Conservation (phyloP, 2,113 vertebrate species). For the Leucosticte australis region DNA sequence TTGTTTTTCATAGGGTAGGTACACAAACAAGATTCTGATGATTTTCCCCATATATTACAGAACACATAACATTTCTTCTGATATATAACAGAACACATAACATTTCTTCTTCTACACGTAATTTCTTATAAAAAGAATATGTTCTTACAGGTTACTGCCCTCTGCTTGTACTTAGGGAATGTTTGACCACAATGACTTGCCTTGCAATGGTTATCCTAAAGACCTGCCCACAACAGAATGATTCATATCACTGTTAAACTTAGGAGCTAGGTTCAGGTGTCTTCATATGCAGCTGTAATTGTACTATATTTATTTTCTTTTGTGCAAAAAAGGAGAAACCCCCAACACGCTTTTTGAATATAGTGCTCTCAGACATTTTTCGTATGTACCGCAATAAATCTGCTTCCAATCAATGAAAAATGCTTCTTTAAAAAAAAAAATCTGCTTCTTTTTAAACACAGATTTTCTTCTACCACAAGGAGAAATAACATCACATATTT, state of each 20-base stretch:
- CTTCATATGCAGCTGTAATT: background rate
- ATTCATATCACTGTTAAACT: background rate
- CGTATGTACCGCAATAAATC: fast-evolving
- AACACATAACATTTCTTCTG: background rate
- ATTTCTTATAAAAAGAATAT: background rate
- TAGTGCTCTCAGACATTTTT: background rate
- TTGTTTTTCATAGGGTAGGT: background rate
- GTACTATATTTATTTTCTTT: background rate
- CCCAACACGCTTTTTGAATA: background rate
- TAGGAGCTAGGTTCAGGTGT: background rate
- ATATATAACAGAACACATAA: background rate
- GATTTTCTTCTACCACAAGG: background rate
- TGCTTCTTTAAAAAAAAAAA: background rate
- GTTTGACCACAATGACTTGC: background rate
- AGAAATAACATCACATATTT: background rate
- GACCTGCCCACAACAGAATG: background rate
- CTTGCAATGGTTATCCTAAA: background rate
- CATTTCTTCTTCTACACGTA: background rate
- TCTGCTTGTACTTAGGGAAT: background rate
- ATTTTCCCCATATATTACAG: background rate
- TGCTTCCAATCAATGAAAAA: background rate
- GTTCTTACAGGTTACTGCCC: background rate
- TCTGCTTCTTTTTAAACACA: background rate
- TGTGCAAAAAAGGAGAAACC: background rate
- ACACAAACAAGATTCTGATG: background rate